A percentile compares a stretch with the other conserved stretches of the same genome.
Conservation (phyloP, 2,888 invertebrate species). For the Meliscaeva auricollis region DNA sequence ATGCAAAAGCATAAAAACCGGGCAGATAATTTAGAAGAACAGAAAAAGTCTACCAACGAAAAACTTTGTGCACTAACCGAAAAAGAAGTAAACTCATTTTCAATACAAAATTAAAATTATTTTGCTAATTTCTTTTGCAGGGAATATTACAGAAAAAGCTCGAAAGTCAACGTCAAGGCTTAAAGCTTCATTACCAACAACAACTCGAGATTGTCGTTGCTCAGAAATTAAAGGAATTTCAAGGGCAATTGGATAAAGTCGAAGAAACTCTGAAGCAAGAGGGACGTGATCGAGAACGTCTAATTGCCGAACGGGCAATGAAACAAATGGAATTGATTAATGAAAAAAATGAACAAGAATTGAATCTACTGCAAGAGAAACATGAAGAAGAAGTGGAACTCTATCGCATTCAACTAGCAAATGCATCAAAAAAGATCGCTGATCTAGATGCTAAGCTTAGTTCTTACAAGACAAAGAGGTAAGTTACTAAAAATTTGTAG, state of each 20-base stretch:
- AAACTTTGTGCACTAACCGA: slow-evolving; percentile 84
- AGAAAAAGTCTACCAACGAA: slow-evolving; percentile 85
- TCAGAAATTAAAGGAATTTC: slow-evolving; percentile 91
- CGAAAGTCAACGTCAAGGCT: slow-evolving; percentile 87
- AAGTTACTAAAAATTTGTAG: no score
- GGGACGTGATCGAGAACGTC: slow-evolving; percentile 87
- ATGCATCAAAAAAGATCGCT: slow-evolving; percentile 88
- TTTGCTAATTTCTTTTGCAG: slow-evolving; percentile 79
- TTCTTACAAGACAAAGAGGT: slow-evolving; percentile 82
- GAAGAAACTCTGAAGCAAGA: slow-evolving; percentile 88
- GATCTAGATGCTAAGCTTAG: slow-evolving; percentile 86
- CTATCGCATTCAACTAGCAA: slow-evolving; percentile 89
- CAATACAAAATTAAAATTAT: background rate
- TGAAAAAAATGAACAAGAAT: slow-evolving; percentile 90
- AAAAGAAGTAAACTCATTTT: slow-evolving; percentile 85
- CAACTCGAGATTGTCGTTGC: slow-evolving; percentile 92
- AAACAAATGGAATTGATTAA: slow-evolving; percentile 90
- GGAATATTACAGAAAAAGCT: slow-evolving; percentile 85
- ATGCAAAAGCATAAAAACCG: slow-evolving; percentile 85
- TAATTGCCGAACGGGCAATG: slow-evolving; percentile 89
- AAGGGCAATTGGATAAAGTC: slow-evolving; percentile 89
- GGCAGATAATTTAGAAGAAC: slow-evolving; percentile 85
- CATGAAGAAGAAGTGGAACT: slow-evolving; percentile 91
- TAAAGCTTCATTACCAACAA: slow-evolving; percentile 91
- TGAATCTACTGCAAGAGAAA: slow-evolving; percentile 91